Base-by-base conservation (phyloP, 1,140 invertebrate genomes). In the Temnothorax nylanderi region DNA sequence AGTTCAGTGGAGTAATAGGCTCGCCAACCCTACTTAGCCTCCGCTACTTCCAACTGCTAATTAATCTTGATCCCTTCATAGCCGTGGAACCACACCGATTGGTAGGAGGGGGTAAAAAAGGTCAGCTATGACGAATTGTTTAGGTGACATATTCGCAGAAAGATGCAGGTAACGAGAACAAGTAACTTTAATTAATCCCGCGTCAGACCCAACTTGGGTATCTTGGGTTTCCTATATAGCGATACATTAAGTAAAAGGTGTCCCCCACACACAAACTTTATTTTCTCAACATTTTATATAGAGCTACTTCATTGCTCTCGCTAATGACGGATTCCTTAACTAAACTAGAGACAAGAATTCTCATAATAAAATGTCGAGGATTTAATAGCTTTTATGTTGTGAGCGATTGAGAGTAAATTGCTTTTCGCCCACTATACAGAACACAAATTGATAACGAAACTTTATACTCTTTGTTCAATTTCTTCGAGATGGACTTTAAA, bases 401-500 rank as follows among this genome's bases (percentile, higher is more conserved):
- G 13, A 81, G n/a, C 18, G 51, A 71, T 47, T 74, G 49, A 72
- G 26, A 60, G 41, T 62, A 84, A 84, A 84, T 74, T 72, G 10
- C 26, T n/a, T 75, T 60, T 75, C 26, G 18, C 18, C 44, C 49
- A 44, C 18, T 54, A 71, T 54, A 71, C 58, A 65, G 58, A 65
- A 65, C 13, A 60, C 54, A 62, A 60, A 75, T 82, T 74, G 69
- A 74, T 84, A 84, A 74, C 13, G 7, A 62, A 84, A 84, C 80
- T 82, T 82, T 69, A 80, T 69, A 80, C 71, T 75, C 18, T 34
- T 26, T 54, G 44, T 75, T 74, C 62, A 84, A 84, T 84, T 75
- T 34, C 49, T 41, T 5, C 5, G 18, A 47, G 11, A 32, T 37
- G 21, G 21, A 47, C 10, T 60, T 84, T 60, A 62, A 21, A 72